Evolutionary conservation across 2,888 invertebrate species (phyloP), one percentile per base, ranked within the genome.

Genomic region (Nezara viridula): DNA sequence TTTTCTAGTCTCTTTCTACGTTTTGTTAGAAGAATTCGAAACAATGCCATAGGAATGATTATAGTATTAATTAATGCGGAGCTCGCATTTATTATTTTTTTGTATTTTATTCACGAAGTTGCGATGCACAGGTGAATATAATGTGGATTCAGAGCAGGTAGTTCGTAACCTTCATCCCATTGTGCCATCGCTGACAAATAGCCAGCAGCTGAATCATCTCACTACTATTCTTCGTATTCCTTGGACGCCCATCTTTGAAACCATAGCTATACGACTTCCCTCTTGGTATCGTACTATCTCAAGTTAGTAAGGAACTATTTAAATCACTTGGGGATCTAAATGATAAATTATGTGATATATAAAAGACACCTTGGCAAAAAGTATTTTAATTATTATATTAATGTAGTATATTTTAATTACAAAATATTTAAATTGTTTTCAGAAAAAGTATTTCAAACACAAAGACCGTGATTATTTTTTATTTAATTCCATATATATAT

Each of bases 91-190:
- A n/a, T n/a, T n/a, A n/a, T n/a, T n/a, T n/a, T n/a, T 32, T 37
- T 21, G 32, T 37, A 4, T 32, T 19, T 73, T 73, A 19, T 37
- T 73, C 32, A 19, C 32, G 16, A 19, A 73, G 37, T 19, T 19
- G 19, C 5, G 1, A 37, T 37, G 37, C 37, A 6, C 12, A 73
- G 37, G 37, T 73, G 37, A 19, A 73, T 32, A 73, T 73, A 37
- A 73, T 73, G 37, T 73, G 66, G 66, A 73, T 73, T 32, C 66
- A 73, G 37, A 7, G 21, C 66, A 73, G 66, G 66, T 73, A 37
- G 37, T 6, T 19, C 10, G 32, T 73, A 73, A 37, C 66, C 66
- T 73, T 73, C 66, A 73, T 73, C 66, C 27, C 66, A 27, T 73
- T 73, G 66, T 73, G 32, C 27, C 27, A 60, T 16, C 27, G 27